A percentile compares a stretch with the other conserved stretches of the same genome.
These are phyloP conservation scores for Chlamydotis undulata DNA, from an alignment of 2,113 vertebrate species.

Conservation along the genomic window DNA sequence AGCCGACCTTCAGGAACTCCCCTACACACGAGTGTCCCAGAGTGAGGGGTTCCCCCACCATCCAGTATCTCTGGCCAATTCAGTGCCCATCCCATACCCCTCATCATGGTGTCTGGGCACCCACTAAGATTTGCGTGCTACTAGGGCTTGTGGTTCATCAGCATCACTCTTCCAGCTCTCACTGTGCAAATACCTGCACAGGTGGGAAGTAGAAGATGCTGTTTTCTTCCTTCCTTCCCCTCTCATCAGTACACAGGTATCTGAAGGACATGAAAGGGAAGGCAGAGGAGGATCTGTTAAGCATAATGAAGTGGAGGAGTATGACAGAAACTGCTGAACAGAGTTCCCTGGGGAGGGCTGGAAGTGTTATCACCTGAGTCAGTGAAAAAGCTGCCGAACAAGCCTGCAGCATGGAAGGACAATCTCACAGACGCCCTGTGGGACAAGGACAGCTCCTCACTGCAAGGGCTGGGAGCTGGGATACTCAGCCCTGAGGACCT, in stretches of 20 bases:
- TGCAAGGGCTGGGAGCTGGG: not conserved
- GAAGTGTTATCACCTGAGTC: not conserved
- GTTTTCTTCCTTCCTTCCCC: not conserved
- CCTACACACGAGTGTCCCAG: rapidly evolving
- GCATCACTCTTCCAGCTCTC: not conserved
- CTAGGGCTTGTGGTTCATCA: not conserved
- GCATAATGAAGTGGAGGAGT: slow-evolving; percentile 25
- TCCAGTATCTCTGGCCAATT: not conserved
- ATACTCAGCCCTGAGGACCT: not conserved
- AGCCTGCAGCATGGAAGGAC: not conserved
- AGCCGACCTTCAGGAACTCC: not conserved
- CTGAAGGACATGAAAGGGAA: not conserved
- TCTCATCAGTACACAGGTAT: not conserved
- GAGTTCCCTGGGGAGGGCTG: not conserved
- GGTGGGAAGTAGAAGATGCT: not conserved
- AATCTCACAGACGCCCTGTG: not conserved
- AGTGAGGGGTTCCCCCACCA: not conserved
- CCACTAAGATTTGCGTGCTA: not conserved
- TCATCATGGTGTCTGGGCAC: not conserved
- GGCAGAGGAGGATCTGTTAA: slow-evolving; percentile 15
- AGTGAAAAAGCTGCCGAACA: not conserved
- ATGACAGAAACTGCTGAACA: slow-evolving; percentile 24
- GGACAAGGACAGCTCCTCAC: not conserved
- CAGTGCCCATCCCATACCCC: not conserved
- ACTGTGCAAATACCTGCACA: not conserved